phyloP scores from a whole-genome alignment of 1,140 invertebrate genomes.

The Oedothorax gibbosus region DNA sequence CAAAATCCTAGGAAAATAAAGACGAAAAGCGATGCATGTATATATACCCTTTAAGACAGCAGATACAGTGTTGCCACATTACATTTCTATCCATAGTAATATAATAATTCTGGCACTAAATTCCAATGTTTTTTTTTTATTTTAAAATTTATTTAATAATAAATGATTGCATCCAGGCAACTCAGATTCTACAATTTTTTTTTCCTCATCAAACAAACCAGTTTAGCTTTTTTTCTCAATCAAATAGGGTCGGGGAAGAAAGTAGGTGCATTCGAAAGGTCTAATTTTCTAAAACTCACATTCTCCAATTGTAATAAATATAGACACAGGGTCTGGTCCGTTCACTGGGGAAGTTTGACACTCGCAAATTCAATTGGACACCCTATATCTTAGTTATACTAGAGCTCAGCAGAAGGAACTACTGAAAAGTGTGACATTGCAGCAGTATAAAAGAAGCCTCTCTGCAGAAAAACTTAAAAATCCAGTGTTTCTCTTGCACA shows the following conservation, averaged over 20 bases:
- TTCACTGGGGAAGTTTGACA: too few relatives aligned
- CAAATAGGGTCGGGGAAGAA: background rate
- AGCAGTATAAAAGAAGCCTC: too few relatives aligned
- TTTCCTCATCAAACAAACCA: conserved; percentile 59
- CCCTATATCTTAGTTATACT: too few relatives aligned
- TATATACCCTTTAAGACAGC: background rate
- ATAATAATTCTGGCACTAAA: conserved; percentile 30
- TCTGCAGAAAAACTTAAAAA: too few relatives aligned
- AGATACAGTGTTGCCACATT: conserved; percentile 40
- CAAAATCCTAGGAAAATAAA: conserved; percentile 39
- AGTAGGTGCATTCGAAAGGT: too few relatives aligned
- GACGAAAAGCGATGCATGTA: conserved; percentile 35
- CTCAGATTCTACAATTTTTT: background rate
- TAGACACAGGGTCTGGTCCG: too few relatives aligned
- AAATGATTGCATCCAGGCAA: conserved; percentile 49
- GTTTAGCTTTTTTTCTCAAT: conserved; percentile 32
- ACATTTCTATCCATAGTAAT: conserved; percentile 32
- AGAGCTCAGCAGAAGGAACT: too few relatives aligned
- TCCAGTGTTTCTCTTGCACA: too few relatives aligned
- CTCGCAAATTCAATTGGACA: too few relatives aligned
- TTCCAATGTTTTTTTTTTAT: conserved; percentile 33
- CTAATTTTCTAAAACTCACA: too few relatives aligned
- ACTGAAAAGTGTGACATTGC: too few relatives aligned
- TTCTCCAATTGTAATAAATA: too few relatives aligned
- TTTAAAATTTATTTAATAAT: background rate